Evolutionary conservation across 2,113 vertebrate species (phyloP).

Genomic region (Plecotus auritus): DNA sequence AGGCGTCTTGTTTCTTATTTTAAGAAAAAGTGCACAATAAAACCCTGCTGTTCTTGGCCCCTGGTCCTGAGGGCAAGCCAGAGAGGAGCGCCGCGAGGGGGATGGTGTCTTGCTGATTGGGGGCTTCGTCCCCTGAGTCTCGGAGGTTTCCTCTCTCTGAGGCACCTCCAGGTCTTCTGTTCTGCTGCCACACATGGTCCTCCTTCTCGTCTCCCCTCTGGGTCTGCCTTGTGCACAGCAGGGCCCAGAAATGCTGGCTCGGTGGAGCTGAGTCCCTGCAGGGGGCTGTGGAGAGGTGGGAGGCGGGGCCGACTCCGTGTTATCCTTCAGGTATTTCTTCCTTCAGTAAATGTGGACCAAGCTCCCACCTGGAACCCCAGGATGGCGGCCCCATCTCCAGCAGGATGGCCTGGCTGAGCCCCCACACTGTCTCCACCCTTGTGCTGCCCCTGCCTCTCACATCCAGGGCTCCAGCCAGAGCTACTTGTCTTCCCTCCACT

Average conservation of each 20-base stretch:
- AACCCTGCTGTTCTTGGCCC: background rate
- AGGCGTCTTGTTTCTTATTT: background rate
- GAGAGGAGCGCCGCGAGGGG: background rate
- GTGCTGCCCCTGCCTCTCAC: background rate
- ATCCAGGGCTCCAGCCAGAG: background rate
- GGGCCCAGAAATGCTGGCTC: background rate
- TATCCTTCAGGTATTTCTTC: background rate
- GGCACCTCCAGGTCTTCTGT: background rate
- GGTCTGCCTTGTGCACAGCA: background rate
- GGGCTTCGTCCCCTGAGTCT: background rate
- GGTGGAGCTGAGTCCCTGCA: accelerated
- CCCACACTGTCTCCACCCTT: background rate
- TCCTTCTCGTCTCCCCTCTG: background rate
- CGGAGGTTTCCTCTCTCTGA: background rate
- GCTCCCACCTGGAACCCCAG: background rate
- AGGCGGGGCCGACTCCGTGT: background rate
- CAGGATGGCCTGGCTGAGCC: background rate
- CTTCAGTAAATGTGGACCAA: background rate
- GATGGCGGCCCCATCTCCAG: background rate
- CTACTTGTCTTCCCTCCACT: accelerated
- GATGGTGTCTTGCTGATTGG: background rate
- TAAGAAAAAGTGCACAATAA: background rate
- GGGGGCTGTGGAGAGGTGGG: background rate
- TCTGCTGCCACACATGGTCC: accelerated
- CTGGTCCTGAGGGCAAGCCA: background rate